These are phyloP conservation scores for Merops nubicus DNA, from an alignment of 2,113 vertebrate species.

Conservation along the genomic window DNA sequence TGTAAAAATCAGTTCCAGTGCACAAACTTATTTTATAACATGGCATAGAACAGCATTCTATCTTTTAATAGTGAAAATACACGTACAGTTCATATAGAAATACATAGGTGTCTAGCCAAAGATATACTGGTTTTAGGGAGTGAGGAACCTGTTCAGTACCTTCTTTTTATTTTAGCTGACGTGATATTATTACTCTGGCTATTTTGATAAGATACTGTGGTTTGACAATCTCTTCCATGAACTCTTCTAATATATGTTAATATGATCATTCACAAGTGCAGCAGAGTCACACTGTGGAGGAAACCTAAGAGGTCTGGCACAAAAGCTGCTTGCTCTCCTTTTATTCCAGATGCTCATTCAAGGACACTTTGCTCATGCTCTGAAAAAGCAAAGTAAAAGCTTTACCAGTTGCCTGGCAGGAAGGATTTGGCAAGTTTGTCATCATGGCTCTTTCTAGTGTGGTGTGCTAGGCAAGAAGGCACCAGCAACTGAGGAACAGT, in stretches of 20 bases:
- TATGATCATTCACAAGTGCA: slow-evolving; percentile 33
- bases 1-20: slow-evolving; percentile 45
- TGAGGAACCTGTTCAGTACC: not conserved
- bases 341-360: not conserved
- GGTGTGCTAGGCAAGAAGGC: not conserved
- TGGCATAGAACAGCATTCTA: slow-evolving; percentile 3
- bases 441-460: not conserved
- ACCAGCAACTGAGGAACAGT: not conserved
- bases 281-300: not conserved
- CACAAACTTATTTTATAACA: slow-evolving; percentile 48
- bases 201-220: not conserved
- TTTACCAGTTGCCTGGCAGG: not conserved
- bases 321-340: slow-evolving; percentile 17
- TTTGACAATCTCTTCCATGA: not conserved
- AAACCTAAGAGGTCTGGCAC: not conserved
- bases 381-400: slow-evolving; percentile 14
- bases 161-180: not conserved
- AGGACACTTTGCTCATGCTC: not conserved
- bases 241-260: slow-evolving; percentile 24
- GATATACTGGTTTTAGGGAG: not conserved
- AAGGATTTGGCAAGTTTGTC: not conserved
- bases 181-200: not conserved
- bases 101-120: not conserved
- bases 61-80: slow-evolving; percentile 41
- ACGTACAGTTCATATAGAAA: not conserved